Base-by-base conservation (phyloP, 2,888 invertebrate species). In the Apamea epomidion region DNA sequence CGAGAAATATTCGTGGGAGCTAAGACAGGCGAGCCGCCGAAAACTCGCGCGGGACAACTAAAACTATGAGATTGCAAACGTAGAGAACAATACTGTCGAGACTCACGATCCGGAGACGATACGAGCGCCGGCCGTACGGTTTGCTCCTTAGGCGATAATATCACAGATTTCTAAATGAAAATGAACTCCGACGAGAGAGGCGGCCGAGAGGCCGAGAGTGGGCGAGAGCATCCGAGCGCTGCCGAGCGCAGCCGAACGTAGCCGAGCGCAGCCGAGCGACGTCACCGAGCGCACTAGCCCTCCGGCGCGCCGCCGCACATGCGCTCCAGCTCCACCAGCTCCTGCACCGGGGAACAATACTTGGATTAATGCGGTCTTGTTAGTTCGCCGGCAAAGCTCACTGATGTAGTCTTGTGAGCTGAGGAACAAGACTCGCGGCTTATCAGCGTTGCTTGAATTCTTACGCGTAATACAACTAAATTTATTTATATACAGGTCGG, bases 101-200 rank as follows among this genome's bases (percentile, higher is more conserved):
- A 82, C 86, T 89, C 88, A 84, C 79, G 90, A 82, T 78, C 82
- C 82, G 83, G 85, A 86, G 82, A 76, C 88, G 85, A 65, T 51
- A 76, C 84, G 86, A 78, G 82, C 71, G 84, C 87, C 89, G 89
- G 90, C 87, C 84, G 87, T 82, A 84, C 90, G 90, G 82, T 85
- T 89, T 84, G 93, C 94, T 94, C 93, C 96, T 95, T 95, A 96
- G 95, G 95, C 95, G 95, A 94, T 96, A 96, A 96, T 96, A 96
- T 96, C 96, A 96, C 96, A 96, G 96, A 96, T 96, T 95, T 93
- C 94, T 94, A 95, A 94, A 94, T 92, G 93, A 94, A 92, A 90
- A 86, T 88, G n/a, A 91, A 92, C 91, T 91, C 91, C 90, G 86
- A 78, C 81, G 77, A 83, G 77, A 80, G 69, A 80, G 74, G 58